These are phyloP conservation scores for Bos indicus DNA, from an alignment of 2,113 vertebrate species.

Conservation along the genomic window DNA sequence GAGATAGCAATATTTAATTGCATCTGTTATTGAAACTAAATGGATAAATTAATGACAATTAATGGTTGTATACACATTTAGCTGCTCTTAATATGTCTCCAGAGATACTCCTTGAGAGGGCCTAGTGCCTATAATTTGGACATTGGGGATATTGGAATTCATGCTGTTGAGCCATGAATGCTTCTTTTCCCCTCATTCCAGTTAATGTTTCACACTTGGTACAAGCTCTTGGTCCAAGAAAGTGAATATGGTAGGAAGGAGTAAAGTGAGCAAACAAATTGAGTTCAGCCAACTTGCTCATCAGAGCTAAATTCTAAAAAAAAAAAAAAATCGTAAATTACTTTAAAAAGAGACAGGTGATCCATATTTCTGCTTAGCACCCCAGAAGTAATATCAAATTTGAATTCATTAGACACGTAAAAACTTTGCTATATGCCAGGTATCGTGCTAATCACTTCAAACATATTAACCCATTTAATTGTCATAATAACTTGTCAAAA, in stretches of 20 bases:
- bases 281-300: background rate
- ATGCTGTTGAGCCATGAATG: background rate
- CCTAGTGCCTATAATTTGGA: background rate
- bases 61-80: background rate
- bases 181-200: background rate
- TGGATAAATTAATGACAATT: background rate
- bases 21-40: constrained; percentile 4
- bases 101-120: background rate
- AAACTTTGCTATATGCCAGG: background rate
- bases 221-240: background rate
- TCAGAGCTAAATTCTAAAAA: constrained; percentile 12
- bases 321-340: background rate
- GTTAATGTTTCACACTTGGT: background rate
- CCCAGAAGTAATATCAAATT: background rate
- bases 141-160: background rate
- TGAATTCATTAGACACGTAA: background rate
- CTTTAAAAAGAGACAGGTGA: constrained; percentile 16
- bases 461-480: constrained; percentile 23
- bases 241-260: background rate
- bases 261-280: background rate
- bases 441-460: constrained; percentile 17
- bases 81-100: background rate
- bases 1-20: background rate
- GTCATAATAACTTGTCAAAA: background rate
- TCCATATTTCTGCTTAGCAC: background rate